Percentiles rank a stretch among this genome's conserved stretches.
Evolutionary conservation across 2,888 invertebrate species (phyloP).

Genomic region (Acrocyrtus sp.): DNA sequence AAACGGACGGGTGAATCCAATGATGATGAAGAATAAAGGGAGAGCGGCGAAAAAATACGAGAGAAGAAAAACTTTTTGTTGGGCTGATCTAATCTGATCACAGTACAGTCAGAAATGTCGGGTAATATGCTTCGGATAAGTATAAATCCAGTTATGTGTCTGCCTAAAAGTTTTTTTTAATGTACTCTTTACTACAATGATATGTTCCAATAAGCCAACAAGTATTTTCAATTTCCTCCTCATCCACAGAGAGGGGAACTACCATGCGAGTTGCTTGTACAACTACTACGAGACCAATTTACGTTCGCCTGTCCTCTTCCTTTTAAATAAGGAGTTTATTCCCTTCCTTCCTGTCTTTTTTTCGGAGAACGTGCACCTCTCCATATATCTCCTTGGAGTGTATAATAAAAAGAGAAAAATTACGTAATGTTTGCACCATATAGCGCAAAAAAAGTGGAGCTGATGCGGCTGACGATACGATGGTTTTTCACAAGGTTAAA

Average conservation of each 20-base stretch:
- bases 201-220: not conserved
- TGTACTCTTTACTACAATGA: not conserved
- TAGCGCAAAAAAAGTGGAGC: not conserved
- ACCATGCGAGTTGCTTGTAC: too few species aligned
- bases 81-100: not conserved
- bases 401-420: not conserved
- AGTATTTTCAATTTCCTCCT: constrained; percentile 41
- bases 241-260: too few species aligned
- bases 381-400: not conserved
- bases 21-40: constrained; percentile 19
- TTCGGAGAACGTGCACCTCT: not conserved
- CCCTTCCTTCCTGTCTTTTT: not conserved
- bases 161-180: not conserved
- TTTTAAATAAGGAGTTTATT: constrained; percentile 5
- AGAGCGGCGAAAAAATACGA: not conserved
- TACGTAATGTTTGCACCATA: not conserved
- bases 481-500: constrained; percentile 17
- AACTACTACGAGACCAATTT: not conserved
- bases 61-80: constrained; percentile 8
- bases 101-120: too few species aligned
- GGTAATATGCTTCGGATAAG: too few species aligned
- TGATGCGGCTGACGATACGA: not conserved
- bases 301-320: not conserved
- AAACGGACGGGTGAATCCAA: constrained; percentile 13
- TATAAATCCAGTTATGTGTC: too few species aligned